Evolutionary conservation across 2,888 invertebrate species (phyloP).

Genomic region (Leptopterna dolabrata): DNA sequence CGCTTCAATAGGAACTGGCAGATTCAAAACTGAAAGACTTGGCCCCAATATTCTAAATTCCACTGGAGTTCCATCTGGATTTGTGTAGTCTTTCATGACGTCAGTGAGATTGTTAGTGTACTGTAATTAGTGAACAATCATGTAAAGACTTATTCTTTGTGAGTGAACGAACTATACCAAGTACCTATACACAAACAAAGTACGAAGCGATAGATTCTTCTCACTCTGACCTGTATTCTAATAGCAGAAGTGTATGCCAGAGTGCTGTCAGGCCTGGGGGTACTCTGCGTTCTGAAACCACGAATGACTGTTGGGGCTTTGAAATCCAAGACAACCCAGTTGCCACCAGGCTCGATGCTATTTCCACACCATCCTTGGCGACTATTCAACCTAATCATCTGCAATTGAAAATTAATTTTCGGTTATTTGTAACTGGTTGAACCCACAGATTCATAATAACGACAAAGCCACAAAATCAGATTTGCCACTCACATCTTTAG

Average conservation of each 20-base stretch:
- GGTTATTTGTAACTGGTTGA: too few species aligned
- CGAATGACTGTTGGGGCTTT: constrained; percentile 89
- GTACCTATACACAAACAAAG: neutral
- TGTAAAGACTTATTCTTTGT: neutral
- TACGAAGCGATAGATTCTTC: neutral
- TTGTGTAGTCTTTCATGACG: constrained; percentile 89
- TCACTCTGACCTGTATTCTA: constrained; percentile 71
- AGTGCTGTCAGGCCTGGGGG: constrained; percentile 83
- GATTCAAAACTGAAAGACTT: constrained; percentile 88
- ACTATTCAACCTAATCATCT: constrained; percentile 86
- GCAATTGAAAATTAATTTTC: constrained; percentile 57
- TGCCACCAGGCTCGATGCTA: constrained; percentile 84
- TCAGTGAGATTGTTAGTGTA: constrained; percentile 91
- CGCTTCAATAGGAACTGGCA: constrained; percentile 92
- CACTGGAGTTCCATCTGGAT: constrained; percentile 92
- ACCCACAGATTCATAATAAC: too few species aligned
- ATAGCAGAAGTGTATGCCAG: constrained; percentile 91
- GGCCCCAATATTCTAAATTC: constrained; percentile 92
- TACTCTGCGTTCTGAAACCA: constrained; percentile 92
- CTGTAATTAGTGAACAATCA: constrained; percentile 68
- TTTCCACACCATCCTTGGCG: constrained; percentile 92
- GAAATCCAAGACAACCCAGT: constrained; percentile 89
- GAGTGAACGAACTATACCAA: neutral
- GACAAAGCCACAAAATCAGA: too few species aligned
- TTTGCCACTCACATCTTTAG: constrained; percentile 76